Percentiles rank a stretch among this genome's conserved stretches.
Conservation (phyloP, 1,140 invertebrate species). For the Steinernema khuongi region DNA sequence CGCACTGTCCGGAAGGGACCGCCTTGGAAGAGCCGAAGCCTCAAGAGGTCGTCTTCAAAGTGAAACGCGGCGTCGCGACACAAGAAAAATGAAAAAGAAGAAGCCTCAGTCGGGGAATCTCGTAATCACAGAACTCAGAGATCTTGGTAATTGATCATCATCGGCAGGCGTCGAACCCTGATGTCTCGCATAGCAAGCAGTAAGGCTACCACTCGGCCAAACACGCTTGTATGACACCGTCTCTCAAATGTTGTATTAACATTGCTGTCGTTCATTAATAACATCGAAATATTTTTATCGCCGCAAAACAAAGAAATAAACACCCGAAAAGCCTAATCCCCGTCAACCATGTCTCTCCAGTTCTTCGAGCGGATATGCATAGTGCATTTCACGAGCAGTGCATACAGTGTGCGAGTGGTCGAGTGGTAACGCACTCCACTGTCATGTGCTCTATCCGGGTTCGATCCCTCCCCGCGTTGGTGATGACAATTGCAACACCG, state of each 20-base stretch:
- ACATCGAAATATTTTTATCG: too few relatives aligned
- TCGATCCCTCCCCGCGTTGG: not conserved
- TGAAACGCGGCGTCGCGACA: too few relatives aligned
- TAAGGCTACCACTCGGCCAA: not conserved
- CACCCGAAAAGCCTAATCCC: too few relatives aligned
- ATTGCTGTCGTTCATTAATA: not conserved
- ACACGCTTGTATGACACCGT: not conserved
- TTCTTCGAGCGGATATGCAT: too few relatives aligned
- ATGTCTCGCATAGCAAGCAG: not conserved
- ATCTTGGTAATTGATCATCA: conserved; percentile 5
- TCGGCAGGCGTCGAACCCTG: not conserved
- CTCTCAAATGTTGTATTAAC: not conserved
- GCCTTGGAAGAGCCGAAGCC: not conserved
- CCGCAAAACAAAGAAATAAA: too few relatives aligned
- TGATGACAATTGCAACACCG: conserved; percentile 5
- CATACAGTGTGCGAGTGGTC: not conserved
- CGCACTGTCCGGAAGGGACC: too few relatives aligned
- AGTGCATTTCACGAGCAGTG: too few relatives aligned
- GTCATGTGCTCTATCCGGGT: not conserved
- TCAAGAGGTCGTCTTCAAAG: not conserved
- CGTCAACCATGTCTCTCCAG: too few relatives aligned
- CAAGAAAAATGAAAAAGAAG: not conserved
- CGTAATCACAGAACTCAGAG: not conserved
- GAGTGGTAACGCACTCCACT: not conserved
- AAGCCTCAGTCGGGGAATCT: conserved; percentile 12